Conservation (phyloP, 64 coral and sea anemone species). For the Actinia tenebrosa region DNA sequence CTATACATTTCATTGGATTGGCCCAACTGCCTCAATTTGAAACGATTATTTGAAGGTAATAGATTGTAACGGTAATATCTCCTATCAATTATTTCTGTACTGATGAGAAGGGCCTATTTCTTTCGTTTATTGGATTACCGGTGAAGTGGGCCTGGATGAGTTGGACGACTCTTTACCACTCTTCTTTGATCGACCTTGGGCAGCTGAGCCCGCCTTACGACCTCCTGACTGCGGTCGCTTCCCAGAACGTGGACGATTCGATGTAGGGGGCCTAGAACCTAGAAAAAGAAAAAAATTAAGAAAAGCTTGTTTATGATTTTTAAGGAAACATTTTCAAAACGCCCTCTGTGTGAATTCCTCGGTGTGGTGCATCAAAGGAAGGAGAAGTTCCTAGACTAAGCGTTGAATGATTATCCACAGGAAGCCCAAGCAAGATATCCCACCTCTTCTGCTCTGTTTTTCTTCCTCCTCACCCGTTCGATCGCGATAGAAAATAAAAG, state of each 20-base stretch:
- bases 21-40: no score
- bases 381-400: no score
- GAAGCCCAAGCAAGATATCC: neutral
- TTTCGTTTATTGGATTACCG: conserved; percentile 31
- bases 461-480: conserved; percentile 79
- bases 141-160: conserved; percentile 75
- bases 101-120: no score
- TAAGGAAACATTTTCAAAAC: neutral
- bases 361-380: no score
- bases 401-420: neutral
- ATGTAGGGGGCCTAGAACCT: conserved; percentile 80
- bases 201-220: conserved; percentile 64
- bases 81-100: no score
- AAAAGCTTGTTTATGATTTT: neutral
- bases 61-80: no score
- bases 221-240: conserved; percentile 53
- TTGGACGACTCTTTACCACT: conserved; percentile 79
- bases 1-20: no score
- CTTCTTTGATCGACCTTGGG: conserved; percentile 59
- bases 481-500: conserved; percentile 84
- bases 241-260: conserved; percentile 67
- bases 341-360: neutral
- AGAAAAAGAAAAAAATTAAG: neutral
- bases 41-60: no score
- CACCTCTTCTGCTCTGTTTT: conserved; percentile 77